phyloP scores from a whole-genome alignment of 2,888 invertebrate genomes.

The Limnephilus lunatus region DNA sequence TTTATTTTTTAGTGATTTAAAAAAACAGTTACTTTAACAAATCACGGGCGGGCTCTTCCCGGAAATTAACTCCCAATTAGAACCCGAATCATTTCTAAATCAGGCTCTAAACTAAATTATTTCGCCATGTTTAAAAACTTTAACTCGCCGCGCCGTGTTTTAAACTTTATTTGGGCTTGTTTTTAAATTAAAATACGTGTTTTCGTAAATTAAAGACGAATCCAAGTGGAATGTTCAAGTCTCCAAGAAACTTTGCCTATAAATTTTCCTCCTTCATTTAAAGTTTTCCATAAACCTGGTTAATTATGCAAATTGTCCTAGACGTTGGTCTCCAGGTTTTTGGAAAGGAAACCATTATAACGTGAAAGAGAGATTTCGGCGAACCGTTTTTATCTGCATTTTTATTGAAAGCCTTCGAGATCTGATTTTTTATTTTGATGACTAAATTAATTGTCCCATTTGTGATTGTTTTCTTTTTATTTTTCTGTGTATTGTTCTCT shows the following conservation, averaged over 20 bases:
- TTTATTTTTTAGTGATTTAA: no score
- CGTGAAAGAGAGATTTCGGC: neutral
- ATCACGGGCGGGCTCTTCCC: neutral
- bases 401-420: neutral
- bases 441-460: no score
- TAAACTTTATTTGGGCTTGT: neutral
- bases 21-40: no score
- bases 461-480: no score
- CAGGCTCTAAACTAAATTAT: neutral
- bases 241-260: neutral
- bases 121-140: neutral
- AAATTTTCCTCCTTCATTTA: neutral
- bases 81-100: neutral
- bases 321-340: neutral
- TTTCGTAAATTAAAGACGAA: neutral
- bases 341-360: neutral
- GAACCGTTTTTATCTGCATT: neutral
- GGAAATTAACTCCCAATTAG: neutral
- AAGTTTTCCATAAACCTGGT: neutral
- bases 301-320: neutral
- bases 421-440: neutral
- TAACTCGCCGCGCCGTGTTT: neutral
- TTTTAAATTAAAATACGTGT: conserved; percentile 2
- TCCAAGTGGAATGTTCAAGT: neutral
- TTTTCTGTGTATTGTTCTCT: no score